phyloP scores from a whole-genome alignment of 2,888 invertebrate species.

The Nipponacmea schrenckii region DNA sequence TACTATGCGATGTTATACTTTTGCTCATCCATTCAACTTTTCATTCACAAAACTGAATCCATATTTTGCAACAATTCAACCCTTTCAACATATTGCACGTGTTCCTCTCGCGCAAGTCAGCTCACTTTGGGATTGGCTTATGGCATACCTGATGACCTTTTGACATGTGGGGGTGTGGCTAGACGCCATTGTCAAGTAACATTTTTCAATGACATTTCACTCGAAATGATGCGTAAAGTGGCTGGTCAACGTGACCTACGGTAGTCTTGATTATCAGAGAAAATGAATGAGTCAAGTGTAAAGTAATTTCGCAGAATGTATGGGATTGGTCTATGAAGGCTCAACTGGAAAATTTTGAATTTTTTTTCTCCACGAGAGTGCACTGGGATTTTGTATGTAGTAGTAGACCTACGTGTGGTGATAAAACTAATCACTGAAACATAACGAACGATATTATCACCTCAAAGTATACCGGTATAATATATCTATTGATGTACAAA shows the following conservation, averaged over 20 bases:
- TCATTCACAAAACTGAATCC: background rate
- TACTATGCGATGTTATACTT: background rate
- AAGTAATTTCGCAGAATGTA: background rate
- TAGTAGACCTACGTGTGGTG: too few species aligned
- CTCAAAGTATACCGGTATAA: too few species aligned
- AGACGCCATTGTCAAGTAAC: background rate
- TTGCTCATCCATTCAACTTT: background rate
- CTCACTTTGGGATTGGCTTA: background rate
- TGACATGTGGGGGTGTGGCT: background rate
- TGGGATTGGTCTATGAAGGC: background rate
- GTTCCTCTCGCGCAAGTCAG: too few species aligned
- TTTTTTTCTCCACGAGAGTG: too few species aligned
- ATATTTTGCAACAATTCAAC: background rate
- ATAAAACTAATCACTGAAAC: too few species aligned
- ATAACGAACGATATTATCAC: too few species aligned
- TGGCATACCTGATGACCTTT: background rate
- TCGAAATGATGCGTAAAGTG: background rate
- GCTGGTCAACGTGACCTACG: conserved; percentile 1
- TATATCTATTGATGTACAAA: too few species aligned
- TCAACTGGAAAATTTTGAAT: background rate
- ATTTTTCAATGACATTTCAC: background rate
- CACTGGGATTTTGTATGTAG: too few species aligned
- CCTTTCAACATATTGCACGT: background rate
- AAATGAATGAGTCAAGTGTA: background rate
- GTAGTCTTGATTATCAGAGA: background rate